A percentile compares a stretch with the other conserved stretches of the same genome.
Conservation (phyloP, 1,140 invertebrate species). For the Chironomus tepperi region DNA sequence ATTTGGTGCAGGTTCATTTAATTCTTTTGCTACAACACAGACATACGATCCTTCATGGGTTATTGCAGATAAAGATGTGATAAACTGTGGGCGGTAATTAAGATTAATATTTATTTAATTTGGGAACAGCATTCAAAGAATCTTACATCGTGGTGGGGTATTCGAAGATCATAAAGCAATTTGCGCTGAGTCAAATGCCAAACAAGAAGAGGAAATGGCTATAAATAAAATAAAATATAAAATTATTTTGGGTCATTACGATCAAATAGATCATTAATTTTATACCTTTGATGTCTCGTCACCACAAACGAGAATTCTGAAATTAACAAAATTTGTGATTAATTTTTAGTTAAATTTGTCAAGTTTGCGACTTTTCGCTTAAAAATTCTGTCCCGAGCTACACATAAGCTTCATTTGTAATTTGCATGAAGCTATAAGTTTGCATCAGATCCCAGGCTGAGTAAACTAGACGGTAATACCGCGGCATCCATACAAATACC, state of each 20-base stretch:
- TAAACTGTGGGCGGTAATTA: constrained; percentile 42
- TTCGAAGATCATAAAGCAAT: constrained; percentile 74
- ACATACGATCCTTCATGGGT: constrained; percentile 72
- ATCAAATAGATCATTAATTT: too few relatives aligned
- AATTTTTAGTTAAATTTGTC: not conserved
- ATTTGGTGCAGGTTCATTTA: constrained; percentile 72
- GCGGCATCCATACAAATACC: too few relatives aligned
- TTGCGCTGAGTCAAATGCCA: constrained; percentile 79
- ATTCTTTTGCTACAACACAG: constrained; percentile 60
- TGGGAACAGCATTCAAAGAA: not conserved
- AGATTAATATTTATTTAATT: not conserved
- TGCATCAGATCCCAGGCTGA: too few relatives aligned
- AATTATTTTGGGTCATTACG: too few relatives aligned
- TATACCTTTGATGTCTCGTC: constrained; percentile 73
- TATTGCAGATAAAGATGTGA: constrained; percentile 72
- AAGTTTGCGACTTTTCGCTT: too few relatives aligned
- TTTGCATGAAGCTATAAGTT: too few relatives aligned
- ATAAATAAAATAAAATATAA: too few relatives aligned
- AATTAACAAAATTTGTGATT: not conserved
- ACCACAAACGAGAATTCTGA: constrained; percentile 73
- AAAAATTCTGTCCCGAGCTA: too few relatives aligned
- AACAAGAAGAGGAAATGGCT: constrained; percentile 74
- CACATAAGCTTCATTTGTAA: too few relatives aligned
- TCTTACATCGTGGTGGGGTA: constrained; percentile 66
- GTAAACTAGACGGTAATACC: too few relatives aligned